These are phyloP conservation scores for Conus canariensis DNA, from an alignment of 2,888 invertebrate species.

Conservation along the genomic window DNA sequence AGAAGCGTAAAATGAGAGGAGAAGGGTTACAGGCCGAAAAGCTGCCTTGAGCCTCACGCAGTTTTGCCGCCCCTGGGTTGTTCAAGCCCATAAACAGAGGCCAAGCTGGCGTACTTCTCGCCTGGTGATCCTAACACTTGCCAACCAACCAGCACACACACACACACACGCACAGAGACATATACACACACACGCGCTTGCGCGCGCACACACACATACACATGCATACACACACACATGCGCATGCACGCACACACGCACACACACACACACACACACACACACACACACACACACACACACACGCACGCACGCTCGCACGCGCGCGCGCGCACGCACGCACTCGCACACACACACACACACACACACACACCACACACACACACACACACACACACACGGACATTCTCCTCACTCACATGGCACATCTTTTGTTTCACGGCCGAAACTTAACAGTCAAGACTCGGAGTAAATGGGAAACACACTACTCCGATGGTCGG, in stretches of 20 bases:
- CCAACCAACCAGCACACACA: neutral
- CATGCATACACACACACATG: neutral
- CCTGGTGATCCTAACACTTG: neutral
- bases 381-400: too few species aligned
- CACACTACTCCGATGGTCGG: too few species aligned
- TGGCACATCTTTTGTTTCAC: too few species aligned
- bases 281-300: neutral
- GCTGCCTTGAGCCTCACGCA: neutral
- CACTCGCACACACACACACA: constrained; percentile 7
- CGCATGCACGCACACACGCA: neutral
- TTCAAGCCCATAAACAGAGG: neutral
- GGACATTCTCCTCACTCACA: too few species aligned
- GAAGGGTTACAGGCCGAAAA: too few species aligned
- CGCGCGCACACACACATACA: neutral
- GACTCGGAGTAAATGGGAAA: too few species aligned
- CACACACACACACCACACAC: neutral
- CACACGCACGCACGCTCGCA: neutral
- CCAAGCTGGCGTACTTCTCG: neutral
- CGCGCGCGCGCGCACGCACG: too few species aligned
- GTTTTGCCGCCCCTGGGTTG: neutral
- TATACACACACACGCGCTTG: neutral
- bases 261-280: neutral
- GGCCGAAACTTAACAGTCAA: too few species aligned
- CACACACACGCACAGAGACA: neutral
- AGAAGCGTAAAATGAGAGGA: too few species aligned